Evolutionary conservation across 2,113 vertebrate genomes (phyloP).

Genomic region (Heloderma charlesbogerti): DNA sequence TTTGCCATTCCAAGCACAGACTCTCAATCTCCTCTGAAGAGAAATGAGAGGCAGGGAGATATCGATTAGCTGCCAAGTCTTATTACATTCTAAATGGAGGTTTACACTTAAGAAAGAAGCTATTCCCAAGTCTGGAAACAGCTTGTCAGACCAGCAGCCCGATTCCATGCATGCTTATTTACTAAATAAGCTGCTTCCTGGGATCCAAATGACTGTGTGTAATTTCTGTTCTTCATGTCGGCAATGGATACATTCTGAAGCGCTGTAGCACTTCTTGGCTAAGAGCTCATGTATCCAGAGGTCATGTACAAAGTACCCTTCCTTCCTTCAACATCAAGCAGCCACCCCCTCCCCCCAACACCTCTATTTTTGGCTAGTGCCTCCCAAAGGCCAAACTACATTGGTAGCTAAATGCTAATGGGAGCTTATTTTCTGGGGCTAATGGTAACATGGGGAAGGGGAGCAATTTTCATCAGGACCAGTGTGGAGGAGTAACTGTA

Average conservation of each 20-base stretch:
- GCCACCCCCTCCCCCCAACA: neutral
- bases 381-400: neutral
- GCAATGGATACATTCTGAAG: neutral
- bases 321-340: neutral
- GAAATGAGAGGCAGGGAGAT: constrained; percentile 6
- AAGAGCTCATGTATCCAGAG: no score
- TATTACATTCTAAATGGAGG: constrained; percentile 26
- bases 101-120: constrained; percentile 23
- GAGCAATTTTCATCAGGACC: neutral
- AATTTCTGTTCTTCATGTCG: neutral
- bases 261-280: neutral
- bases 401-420: neutral
- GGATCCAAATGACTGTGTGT: neutral
- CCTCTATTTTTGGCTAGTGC: no score
- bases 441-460: no score
- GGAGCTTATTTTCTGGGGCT: neutral
- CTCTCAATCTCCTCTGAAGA: fast-evolving
- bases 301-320: no score
- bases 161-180: neutral
- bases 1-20: neutral
- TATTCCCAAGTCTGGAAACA: neutral
- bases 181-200: neutral
- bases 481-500: neutral
- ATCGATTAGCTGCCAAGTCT: constrained; percentile 22
- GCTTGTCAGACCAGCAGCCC: neutral